These are phyloP conservation scores for Tromatobia lineatoria DNA, from an alignment of 2,888 invertebrate genomes.

Conservation along the genomic window DNA sequence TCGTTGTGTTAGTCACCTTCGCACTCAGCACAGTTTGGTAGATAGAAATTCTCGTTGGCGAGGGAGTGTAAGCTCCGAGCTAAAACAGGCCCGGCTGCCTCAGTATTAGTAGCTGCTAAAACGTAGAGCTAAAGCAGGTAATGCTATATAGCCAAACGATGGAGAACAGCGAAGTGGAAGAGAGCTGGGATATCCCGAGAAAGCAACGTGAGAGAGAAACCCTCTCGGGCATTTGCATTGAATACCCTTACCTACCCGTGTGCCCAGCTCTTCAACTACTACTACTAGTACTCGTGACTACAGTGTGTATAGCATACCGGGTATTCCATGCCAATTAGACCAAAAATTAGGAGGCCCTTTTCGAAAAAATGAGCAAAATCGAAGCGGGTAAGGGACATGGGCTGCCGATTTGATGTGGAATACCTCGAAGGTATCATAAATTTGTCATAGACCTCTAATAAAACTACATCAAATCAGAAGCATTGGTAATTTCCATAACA, in stretches of 20 bases:
- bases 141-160: constrained; percentile 45
- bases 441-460: too few relatives aligned
- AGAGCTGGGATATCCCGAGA: constrained; percentile 47
- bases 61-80: constrained; percentile 36
- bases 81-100: constrained; percentile 14
- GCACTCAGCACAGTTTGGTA: constrained; percentile 55
- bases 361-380: too few relatives aligned
- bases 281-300: constrained; percentile 60
- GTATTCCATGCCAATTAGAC: too few relatives aligned
- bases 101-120: constrained; percentile 43
- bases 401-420: too few relatives aligned
- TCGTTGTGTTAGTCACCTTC: constrained; percentile 41
- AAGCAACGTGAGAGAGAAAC: constrained; percentile 49
- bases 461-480: too few relatives aligned
- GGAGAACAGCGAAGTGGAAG: constrained; percentile 35
- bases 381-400: too few relatives aligned
- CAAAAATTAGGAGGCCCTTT: too few relatives aligned
- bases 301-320: neutral
- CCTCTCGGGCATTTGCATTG: constrained; percentile 83
- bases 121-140: constrained; percentile 54
- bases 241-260: constrained; percentile 81
- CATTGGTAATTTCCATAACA: too few relatives aligned
- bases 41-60: constrained; percentile 47
- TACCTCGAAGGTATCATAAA: too few relatives aligned
- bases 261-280: constrained; percentile 66